Conservation (phyloP, 2,113 vertebrate genomes). For the Xiphias gladius region DNA sequence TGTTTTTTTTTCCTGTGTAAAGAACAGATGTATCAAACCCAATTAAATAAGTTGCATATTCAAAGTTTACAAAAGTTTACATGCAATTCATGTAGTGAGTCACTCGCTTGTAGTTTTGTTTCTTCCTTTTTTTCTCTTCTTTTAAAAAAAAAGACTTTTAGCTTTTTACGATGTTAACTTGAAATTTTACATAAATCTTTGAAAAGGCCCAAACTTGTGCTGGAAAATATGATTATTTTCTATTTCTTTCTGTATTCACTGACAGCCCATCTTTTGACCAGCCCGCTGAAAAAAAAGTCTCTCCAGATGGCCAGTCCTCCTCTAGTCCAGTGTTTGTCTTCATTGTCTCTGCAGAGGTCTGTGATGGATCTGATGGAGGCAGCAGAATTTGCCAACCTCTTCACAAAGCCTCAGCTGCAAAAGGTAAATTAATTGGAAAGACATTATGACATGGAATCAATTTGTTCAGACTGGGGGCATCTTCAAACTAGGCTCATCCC, state of each 20-base stretch:
- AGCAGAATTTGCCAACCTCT: conserved; percentile 40
- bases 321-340: conserved; percentile 32
- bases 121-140: not conserved
- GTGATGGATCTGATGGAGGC: conserved; percentile 39
- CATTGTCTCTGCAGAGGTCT: not conserved
- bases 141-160: not conserved
- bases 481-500: conserved; percentile 25
- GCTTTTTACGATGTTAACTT: not conserved
- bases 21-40: not conserved
- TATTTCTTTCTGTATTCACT: not conserved
- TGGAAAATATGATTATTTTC: conserved; percentile 9
- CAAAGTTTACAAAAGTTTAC: not conserved
- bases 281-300: not conserved
- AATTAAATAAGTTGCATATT: conserved; percentile 3
- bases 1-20: not conserved
- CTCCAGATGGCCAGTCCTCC: conserved; percentile 34
- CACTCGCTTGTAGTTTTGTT: not conserved
- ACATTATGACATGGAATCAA: conserved; percentile 65
- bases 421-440: conserved; percentile 67
- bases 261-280: not conserved
- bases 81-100: not conserved
- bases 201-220: not conserved
- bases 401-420: conserved; percentile 68
- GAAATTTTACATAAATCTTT: conserved; percentile 10
- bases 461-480: conserved; percentile 55